Evolutionary conservation across 2,888 invertebrate genomes (phyloP), one percentile per base, ranked within the genome.

Genomic region (Lasioglossum vierecki): DNA sequence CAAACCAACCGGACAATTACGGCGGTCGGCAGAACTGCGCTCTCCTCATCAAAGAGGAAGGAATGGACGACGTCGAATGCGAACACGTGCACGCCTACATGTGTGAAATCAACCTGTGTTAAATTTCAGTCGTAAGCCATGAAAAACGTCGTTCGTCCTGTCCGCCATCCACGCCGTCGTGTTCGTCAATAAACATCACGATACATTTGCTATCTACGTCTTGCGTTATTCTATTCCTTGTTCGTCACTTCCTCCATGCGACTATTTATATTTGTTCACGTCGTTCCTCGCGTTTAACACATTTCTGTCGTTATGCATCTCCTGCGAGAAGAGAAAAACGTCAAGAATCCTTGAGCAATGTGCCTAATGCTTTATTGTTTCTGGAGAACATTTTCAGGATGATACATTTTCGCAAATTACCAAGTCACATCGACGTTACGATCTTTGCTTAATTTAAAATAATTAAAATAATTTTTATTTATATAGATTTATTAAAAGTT

Each of bases 21-120:
- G 39, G 70, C 13, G 86, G 82, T 0, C 60, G 68, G 1, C 85
- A 88, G 49, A 79, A 87, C 68, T 90, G 90, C 76, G 90, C 72
- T 22, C 13, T 76, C 15, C 68, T 89, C 2, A 13, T 79, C 8
- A 75, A 70, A 2, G 81, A 70, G 30, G 86, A 85, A 11, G 88
- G 87, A 11, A 83, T 88, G 76, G 84, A 88, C 60, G 89, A 89
- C 76, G 41, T 77, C 13, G 75, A 75, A 11, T 89, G 89, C 44
- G 13, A 9, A 13, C 18, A 39, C 3, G 0, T 3, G 2, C 41
- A 41, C 18, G 57, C 82, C 0, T 90, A 82, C 39, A 41, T 88
- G 57, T 90, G 88, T 44, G 79, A 89, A 70, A 79, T 86, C 57
- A 41, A 71, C 30, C 6, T 70, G 2, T 79, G 76, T n/a, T 76